Conservation (phyloP, 1,140 invertebrate genomes). For the Caenorhabditis remanei region DNA sequence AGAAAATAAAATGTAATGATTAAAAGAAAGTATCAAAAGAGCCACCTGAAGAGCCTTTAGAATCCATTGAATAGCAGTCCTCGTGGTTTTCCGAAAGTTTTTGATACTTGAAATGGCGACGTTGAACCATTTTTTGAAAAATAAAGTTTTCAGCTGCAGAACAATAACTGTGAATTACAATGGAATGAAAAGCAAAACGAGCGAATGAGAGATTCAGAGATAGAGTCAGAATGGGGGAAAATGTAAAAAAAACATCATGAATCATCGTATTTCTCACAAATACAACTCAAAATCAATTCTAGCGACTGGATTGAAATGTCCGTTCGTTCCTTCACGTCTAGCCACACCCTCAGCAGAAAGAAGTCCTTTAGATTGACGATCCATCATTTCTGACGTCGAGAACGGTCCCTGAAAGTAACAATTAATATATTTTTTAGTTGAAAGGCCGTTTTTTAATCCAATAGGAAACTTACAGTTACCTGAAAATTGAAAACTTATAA, state of each 20-base stretch:
- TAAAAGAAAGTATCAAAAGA: no score
- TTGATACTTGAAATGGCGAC: conserved; percentile 3
- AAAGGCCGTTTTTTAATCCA: not conserved
- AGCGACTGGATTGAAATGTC: conserved; percentile 60
- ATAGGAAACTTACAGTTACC: not conserved
- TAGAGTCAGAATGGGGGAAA: not conserved
- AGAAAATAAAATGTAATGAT: no score
- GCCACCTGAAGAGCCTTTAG: no score
- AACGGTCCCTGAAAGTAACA: conserved; percentile 85
- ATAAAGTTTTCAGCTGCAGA: not conserved
- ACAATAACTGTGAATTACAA: conserved; percentile 32
- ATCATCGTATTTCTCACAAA: conserved; percentile 38
- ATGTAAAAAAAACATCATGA: not conserved
- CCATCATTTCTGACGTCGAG: conserved; percentile 87
- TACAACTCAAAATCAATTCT: conserved; percentile 67
- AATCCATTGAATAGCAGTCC: no score
- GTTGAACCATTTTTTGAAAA: conserved; percentile 18
- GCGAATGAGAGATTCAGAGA: not conserved
- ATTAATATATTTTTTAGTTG: not conserved
- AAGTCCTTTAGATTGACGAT: conserved; percentile 86
- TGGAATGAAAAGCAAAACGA: conserved; percentile 5
- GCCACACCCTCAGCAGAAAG: conserved; percentile 57
- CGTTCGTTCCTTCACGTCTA: conserved; percentile 47
- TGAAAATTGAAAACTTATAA: not conserved
- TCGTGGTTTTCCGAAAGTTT: not conserved